phyloP scores from a whole-genome alignment of 2,113 vertebrate species.

The Patagioenas fasciata region DNA sequence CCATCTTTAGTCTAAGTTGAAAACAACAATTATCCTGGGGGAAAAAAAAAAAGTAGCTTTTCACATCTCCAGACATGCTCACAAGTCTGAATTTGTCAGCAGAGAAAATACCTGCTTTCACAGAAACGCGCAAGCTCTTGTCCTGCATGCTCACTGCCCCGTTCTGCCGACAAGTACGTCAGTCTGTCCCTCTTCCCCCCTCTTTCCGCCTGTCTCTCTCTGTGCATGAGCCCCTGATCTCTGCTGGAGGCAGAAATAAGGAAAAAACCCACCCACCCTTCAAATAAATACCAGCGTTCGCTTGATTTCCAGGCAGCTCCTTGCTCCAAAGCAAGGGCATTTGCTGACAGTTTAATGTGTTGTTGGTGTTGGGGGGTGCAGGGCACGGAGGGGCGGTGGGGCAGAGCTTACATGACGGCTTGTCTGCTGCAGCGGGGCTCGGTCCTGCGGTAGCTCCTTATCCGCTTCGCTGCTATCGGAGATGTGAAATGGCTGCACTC shows the following conservation, averaged over 20 bases:
- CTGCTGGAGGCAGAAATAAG: not conserved
- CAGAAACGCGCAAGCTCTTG: rapidly evolving
- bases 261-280: not conserved
- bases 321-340: not conserved
- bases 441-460: not conserved
- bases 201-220: not conserved
- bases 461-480: rapidly evolving
- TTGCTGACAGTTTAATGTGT: not conserved
- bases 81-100: not conserved
- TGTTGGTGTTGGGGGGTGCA: rapidly evolving
- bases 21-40: not conserved
- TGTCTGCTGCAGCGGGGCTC: rapidly evolving
- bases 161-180: rapidly evolving
- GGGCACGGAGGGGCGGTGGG: rapidly evolving
- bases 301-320: not conserved
- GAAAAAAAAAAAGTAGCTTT: not conserved
- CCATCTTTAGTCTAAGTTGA: not conserved
- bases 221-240: not conserved
- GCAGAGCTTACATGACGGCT: not conserved
- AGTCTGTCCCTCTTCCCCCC: not conserved
- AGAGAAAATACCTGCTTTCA: not conserved
- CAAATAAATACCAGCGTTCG: not conserved
- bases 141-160: rapidly evolving
- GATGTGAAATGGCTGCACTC: rapidly evolving
- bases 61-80: not conserved